Percentiles rank a stretch among this genome's conserved stretches.
These are phyloP conservation scores for Antedon mediterranea DNA, from an alignment of 53 echinoderm and acorn worm species.

Conservation along the genomic window DNA sequence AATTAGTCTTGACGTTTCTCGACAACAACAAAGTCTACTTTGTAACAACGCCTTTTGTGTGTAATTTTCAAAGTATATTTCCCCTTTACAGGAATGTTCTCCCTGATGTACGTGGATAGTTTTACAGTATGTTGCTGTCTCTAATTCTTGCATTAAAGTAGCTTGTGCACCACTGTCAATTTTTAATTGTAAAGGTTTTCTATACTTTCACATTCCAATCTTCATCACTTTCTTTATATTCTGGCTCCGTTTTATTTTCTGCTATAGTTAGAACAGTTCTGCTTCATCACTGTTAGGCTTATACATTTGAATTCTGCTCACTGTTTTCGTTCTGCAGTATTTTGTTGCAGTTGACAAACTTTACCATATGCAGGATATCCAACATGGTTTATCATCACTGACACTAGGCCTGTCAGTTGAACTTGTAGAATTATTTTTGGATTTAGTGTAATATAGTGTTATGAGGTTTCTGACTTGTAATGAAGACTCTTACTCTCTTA, in stretches of 20 bases:
- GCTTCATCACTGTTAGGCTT: background rate
- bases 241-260: background rate
- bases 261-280: background rate
- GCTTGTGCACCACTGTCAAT: background rate
- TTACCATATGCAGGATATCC: background rate
- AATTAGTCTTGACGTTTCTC: conserved; percentile 11
- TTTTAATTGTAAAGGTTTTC: background rate
- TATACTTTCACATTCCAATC: background rate
- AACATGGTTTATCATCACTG: background rate
- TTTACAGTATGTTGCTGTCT: background rate
- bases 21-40: background rate
- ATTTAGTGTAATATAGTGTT: too few species aligned
- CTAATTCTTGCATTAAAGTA: background rate
- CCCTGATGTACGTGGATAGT: background rate
- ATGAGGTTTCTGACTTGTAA: too few species aligned
- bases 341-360: background rate
- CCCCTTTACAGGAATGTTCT: background rate
- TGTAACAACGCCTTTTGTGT: background rate
- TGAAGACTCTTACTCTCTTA: too few species aligned
- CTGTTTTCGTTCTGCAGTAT: background rate
- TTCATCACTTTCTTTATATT: background rate
- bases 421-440: too few species aligned
- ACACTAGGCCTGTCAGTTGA: too few species aligned
- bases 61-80: background rate
- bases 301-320: background rate